Evolutionary conservation across 2,113 vertebrate genomes (phyloP), one percentile per base, ranked within the genome.

Genomic region (Aleadryas rufinucha): DNA sequence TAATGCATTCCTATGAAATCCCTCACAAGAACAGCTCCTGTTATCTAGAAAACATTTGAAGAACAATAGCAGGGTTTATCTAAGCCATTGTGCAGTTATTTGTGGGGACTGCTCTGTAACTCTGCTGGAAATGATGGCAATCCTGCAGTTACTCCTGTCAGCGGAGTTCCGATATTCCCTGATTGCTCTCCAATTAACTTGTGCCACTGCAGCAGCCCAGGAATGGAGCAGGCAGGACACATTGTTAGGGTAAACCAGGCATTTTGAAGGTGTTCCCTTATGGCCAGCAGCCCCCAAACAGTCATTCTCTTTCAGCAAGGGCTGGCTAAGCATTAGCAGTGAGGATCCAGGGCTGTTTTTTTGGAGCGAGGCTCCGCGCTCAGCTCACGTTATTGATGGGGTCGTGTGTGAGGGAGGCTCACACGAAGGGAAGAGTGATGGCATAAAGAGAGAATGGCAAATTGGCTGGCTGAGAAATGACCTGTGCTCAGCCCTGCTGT

Each of bases 401-500:
- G 83, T 77, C 2, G 2, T 6, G 9, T 66, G 71, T 19, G 89
- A 80, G 89, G 76, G 84, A 95, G 91, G 31, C 80, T 94, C 45
- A 10, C 87, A 86, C 45, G 0, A 69, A 69, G 71, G 42, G 76
- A 90, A 90, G 91, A 93, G 63, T 95, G 45, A 94, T 92, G 87
- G 76, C 76, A 72, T 47, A 30, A 93, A 66, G 82, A 72, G 64
- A 64, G 84, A 74, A 88, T 69, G 84, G 91, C 83, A 97, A 89
- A 97, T 90, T 84, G 91, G 68, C 93, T 86, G 91, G 37, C 68
- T 92, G 86, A 95, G 93, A 80, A 96, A 94, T 91, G 60, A 70
- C 72, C 86, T 71, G 79, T 52, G 39, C 10, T 90, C 93, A 88
- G 79, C 76, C 93, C 83, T 7, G 41, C 83, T 85, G 88, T 0